Evolutionary conservation across 2,888 invertebrate genomes (phyloP).

Genomic region (Drosophila robusta): DNA sequence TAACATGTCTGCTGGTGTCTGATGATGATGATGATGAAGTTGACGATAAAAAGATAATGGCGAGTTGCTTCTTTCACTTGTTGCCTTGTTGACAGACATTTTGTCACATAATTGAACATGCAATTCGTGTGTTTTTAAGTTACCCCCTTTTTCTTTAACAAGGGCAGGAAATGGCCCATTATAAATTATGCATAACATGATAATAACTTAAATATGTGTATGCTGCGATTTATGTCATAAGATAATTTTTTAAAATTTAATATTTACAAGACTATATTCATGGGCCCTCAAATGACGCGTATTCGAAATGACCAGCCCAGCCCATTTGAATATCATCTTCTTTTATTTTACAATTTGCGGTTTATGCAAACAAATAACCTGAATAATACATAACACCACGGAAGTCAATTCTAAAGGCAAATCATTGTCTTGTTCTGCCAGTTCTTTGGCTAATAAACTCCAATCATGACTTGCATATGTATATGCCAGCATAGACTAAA

Average conservation of each 20-base stretch:
- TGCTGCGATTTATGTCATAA: conserved; percentile 28
- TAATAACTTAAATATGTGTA: conserved; percentile 50
- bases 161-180: conserved; percentile 68
- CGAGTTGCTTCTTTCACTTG: conserved; percentile 58
- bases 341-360: conserved; percentile 20
- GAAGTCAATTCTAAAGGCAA: conserved; percentile 31
- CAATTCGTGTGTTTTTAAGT: conserved; percentile 37
- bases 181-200: conserved; percentile 65
- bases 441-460: conserved; percentile 46
- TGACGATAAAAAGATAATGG: conserved; percentile 36
- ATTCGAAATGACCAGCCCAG: conserved; percentile 14
- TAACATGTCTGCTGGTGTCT: conserved; percentile 51
- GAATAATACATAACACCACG: conserved; percentile 26
- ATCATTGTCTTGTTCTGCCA: conserved; percentile 25
- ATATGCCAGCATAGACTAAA: conserved; percentile 36
- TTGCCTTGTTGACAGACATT: conserved; percentile 76
- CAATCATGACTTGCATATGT: conserved; percentile 52
- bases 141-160: conserved; percentile 27
- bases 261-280: conserved; percentile 33
- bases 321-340: conserved; percentile 1
- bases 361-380: conserved; percentile 12
- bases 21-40: conserved; percentile 30
- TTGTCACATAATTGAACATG: conserved; percentile 80
- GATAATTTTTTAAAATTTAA: conserved; percentile 14
- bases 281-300: conserved; percentile 6